Percentiles rank a stretch among this genome's conserved stretches.
Conservation (phyloP, 2,113 vertebrate genomes). For the Equus quagga region DNA sequence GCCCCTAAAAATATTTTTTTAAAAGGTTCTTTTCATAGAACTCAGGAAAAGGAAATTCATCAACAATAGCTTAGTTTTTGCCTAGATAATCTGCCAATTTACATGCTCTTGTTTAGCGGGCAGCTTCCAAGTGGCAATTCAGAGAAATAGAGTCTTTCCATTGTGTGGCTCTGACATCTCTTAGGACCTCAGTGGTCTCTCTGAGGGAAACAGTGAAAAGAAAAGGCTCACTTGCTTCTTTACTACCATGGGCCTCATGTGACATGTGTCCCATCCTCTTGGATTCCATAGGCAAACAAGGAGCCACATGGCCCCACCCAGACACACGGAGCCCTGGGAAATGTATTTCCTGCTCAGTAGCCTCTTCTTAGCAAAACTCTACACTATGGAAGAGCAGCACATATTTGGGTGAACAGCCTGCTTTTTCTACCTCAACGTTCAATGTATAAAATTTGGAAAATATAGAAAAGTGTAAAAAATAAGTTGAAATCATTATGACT, state of each 20-base stretch:
- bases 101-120: not conserved
- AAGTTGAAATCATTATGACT: not conserved
- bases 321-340: not conserved
- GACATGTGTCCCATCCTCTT: fast-evolving
- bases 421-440: not conserved
- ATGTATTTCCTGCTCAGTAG: not conserved
- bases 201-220: not conserved
- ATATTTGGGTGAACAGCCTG: not conserved
- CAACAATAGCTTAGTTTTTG: not conserved
- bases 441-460: not conserved
- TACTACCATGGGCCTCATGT: not conserved
- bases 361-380: not conserved
- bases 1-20: not conserved
- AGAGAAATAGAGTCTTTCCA: not conserved
- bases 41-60: not conserved
- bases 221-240: not conserved
- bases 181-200: not conserved
- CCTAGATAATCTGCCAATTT: not conserved
- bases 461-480: not conserved
- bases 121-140: not conserved
- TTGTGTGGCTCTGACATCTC: not conserved
- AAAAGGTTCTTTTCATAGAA: not conserved
- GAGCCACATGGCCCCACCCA: not conserved
- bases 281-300: not conserved
- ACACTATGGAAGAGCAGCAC: not conserved